Base-by-base conservation (phyloP, 2,113 vertebrate species). In the Ancistrus triradiatus region DNA sequence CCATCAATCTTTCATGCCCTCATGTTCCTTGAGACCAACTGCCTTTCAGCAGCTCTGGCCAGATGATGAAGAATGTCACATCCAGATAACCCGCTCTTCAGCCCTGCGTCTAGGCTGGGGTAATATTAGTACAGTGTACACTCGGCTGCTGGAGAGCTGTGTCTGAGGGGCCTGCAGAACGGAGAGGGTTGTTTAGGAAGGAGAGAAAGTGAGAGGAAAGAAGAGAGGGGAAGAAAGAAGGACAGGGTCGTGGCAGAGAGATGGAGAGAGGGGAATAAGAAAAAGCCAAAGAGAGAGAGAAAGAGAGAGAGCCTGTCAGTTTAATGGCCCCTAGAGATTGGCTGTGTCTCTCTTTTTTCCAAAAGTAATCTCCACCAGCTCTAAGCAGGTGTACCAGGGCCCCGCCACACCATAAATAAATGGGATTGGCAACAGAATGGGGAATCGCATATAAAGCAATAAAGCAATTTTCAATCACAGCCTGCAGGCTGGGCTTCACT, bases 401-500 rank as follows among this genome's bases (percentile, higher is more conserved):
- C 62, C 79, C 69, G 71, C 72, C 73, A 79, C 78, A 84, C 79
- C 75, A 83, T 85, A 85, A 85, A 85, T 83, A 85, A 80, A 83
- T 79, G 66, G 76, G 78, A 82, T 77, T 81, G 81, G 81, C 79
- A 70, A 74, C 75, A 80, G 78, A 85, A 80, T 77, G 72, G 77
- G 73, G 78, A 81, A 84, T 81, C 77, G 76, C 77, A 80, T 85
- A 80, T 74, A 73, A 84, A 84, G 84, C 80, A 82, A 84, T 84
- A 83, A 81, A 85, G 78, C 76, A 81, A 81, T 84, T 85, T 86
- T 84, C 84, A 85, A 84, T 86, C 83, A 79, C 43, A 62, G 72
- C 76, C 69, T 65, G 68, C 63, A 64, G 76, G 62, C 46, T 66
- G 74, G 65, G 76, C 74, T 52, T 74, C 72, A 76, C 68, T 52